Evolutionary conservation across 2,113 vertebrate genomes (phyloP).

Genomic region (Danio rerio): GRCz12tu NC_133186.1:7502001-7502500

Average conservation of each 20-base stretch:
- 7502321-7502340: conserved; percentile 71
- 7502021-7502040: no score
- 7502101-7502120: no score
- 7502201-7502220: conserved; percentile 78
- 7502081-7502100: no score
- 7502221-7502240: conserved; percentile 76
- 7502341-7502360: conserved; percentile 62
- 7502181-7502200: conserved; percentile 73
- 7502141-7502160: no score
- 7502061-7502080: no score
- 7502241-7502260: conserved; percentile 77
- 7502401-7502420: conserved; percentile 75
- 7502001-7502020: no score
- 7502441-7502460: not conserved
- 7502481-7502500: not conserved
- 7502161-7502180: conserved; percentile 60
- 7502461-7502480: not conserved
- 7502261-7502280: conserved; percentile 66
- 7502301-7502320: conserved; percentile 71
- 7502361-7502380: conserved; percentile 63
- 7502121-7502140: no score
- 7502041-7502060: no score
- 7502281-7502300: conserved; percentile 67
- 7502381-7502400: conserved; percentile 64
- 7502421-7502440: conserved; percentile 67